phyloP scores from a whole-genome alignment of 2,888 invertebrate genomes.

The Girardia tigrina region DNA sequence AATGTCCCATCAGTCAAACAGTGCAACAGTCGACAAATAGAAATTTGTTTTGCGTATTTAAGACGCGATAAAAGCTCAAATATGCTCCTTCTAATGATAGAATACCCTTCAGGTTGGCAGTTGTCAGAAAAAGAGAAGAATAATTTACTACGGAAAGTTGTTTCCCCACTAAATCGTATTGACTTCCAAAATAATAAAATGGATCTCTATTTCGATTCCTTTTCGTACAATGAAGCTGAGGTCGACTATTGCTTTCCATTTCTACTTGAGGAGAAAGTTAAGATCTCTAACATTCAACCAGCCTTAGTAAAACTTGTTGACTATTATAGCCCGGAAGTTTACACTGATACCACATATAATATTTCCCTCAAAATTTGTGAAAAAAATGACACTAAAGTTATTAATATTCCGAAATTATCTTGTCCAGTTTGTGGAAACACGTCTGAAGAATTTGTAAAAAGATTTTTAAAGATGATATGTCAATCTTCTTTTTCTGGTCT shows the following conservation, averaged over 20 bases:
- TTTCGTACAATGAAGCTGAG: background rate
- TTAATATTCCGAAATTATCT: no score
- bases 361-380: no score
- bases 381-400: no score
- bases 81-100: slow-evolving; percentile 17
- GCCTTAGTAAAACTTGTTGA: no score
- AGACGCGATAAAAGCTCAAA: background rate
- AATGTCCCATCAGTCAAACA: background rate
- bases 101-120: slow-evolving; percentile 25
- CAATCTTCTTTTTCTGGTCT: no score
- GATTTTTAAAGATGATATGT: no score
- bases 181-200: background rate
- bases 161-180: background rate
- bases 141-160: background rate
- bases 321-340: no score
- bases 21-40: background rate
- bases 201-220: background rate
- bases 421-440: no score
- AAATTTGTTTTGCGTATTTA: slow-evolving; percentile 15
- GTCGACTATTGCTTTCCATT: background rate
- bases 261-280: background rate
- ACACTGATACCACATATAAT: no score
- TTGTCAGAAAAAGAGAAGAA: background rate
- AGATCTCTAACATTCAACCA: background rate
- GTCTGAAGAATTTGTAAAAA: no score